These are phyloP conservation scores for Osmerus eperlanus DNA, from an alignment of 2,113 vertebrate species.

Conservation along the genomic window DNA sequence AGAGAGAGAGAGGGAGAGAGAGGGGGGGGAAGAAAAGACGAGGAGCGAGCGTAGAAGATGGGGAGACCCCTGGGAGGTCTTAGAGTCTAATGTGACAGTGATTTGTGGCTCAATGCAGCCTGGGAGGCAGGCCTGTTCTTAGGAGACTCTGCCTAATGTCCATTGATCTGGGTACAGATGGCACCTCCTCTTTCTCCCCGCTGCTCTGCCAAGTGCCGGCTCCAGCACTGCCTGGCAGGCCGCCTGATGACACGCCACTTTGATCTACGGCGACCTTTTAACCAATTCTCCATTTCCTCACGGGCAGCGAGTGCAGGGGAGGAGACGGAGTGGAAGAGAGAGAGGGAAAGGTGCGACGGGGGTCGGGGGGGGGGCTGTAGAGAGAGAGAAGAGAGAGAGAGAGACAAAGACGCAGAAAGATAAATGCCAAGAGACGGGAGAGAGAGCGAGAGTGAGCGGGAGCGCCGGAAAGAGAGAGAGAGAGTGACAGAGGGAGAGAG, in stretches of 20 bases:
- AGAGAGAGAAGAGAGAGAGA: conserved; percentile 14
- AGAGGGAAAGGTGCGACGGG: conserved; percentile 37
- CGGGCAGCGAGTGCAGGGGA: conserved; percentile 42
- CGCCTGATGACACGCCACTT: conserved; percentile 64
- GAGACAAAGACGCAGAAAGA: not conserved
- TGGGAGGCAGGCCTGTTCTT: conserved; percentile 39
- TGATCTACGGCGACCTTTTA: conserved; percentile 73
- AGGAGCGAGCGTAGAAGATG: not conserved
- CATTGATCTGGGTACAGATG: conserved; percentile 53
- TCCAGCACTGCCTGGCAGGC: conserved; percentile 52
- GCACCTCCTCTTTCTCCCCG: conserved; percentile 53
- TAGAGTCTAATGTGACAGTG: conserved; percentile 50
- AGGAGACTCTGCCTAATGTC: conserved; percentile 47
- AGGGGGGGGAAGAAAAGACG: not conserved
- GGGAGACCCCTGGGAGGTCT: too few species aligned
- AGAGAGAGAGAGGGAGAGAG: too few species aligned
- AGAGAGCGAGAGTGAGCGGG: not conserved
- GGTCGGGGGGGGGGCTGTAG: conserved; percentile 15
- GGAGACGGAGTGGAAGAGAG: not conserved
- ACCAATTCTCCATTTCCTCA: conserved; percentile 67
- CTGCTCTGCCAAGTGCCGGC: conserved; percentile 53
- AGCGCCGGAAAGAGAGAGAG: conserved; percentile 15
- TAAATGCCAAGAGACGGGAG: not conserved
- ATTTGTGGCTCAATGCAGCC: conserved; percentile 37
- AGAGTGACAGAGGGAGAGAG: conserved; percentile 8